Evolutionary conservation across 2,113 vertebrate species (phyloP).

Genomic region (Eptatretus burgeri): DNA sequence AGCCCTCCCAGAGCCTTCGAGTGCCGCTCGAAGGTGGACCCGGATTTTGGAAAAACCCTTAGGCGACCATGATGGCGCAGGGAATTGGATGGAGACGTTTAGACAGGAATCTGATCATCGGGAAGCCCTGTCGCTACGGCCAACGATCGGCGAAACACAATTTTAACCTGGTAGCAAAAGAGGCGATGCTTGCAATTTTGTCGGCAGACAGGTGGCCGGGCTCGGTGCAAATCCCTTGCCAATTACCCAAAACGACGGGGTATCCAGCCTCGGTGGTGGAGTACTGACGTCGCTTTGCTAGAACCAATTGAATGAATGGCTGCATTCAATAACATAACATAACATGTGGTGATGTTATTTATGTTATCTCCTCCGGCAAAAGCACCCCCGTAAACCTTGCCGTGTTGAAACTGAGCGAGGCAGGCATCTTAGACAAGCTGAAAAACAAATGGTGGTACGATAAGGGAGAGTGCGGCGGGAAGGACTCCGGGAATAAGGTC

Average conservation of each 20-base stretch:
- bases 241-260: conserved; percentile 87
- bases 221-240: conserved; percentile 16
- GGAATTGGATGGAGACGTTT: too few relatives aligned
- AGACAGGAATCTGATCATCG: too few relatives aligned
- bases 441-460: conserved; percentile 99
- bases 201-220: neutral
- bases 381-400: conserved; percentile 99
- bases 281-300: conserved; percentile 3
- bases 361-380: conserved; percentile 99
- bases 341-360: conserved; percentile 99
- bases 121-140: too few relatives aligned
- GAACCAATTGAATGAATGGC: conserved; percentile 18
- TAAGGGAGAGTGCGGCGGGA: conserved; percentile 99
- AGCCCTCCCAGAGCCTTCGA: too few relatives aligned
- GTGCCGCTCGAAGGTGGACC: too few relatives aligned
- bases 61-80: too few relatives aligned
- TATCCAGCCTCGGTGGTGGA: conserved; percentile 16
- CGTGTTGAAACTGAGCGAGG: conserved; percentile 99
- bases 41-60: too few relatives aligned
- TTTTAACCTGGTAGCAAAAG: too few relatives aligned
- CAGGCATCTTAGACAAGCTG: conserved; percentile 99
- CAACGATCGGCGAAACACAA: too few relatives aligned
- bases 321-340: conserved; percentile 99
- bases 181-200: too few relatives aligned
- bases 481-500: conserved; percentile 99